These are phyloP conservation scores for Gambusia holbrooki DNA, from an alignment of 2,113 vertebrate species.

Conservation along the genomic window DNA sequence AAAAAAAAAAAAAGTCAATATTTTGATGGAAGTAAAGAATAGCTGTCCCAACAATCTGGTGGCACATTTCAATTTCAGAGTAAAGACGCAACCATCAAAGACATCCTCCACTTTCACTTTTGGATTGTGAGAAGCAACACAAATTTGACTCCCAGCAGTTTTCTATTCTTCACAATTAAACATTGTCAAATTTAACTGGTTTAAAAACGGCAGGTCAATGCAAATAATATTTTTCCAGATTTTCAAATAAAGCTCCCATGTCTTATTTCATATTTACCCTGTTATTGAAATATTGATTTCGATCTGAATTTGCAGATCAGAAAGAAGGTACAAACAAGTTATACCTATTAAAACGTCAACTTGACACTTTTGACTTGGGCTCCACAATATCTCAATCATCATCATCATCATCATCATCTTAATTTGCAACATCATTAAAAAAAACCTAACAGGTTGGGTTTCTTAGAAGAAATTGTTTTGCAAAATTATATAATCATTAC, in stretches of 20 bases:
- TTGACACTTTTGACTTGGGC: background rate
- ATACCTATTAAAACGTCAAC: background rate
- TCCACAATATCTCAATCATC: too few species aligned
- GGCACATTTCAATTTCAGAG: too few species aligned
- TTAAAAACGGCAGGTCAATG: background rate
- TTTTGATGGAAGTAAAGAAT: background rate
- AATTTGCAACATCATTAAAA: too few species aligned
- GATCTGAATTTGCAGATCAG: background rate
- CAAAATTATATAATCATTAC: too few species aligned
- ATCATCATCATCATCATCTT: too few species aligned
- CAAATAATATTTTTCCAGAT: background rate
- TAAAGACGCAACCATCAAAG: background rate
- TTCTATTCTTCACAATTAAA: background rate
- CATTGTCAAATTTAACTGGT: background rate
- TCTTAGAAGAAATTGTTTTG: too few species aligned
- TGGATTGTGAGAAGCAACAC: background rate
- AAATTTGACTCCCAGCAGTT: background rate
- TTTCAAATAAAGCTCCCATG: background rate
- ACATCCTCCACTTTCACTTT: background rate
- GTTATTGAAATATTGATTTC: background rate
- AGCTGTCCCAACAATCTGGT: background rate
- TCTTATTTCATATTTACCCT: background rate
- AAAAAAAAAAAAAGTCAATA: background rate
- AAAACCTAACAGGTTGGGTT: too few species aligned
- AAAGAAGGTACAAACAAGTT: background rate